Evolutionary conservation across 2,888 invertebrate species (phyloP).

Genomic region (Meiosimyza platycephala): DNA sequence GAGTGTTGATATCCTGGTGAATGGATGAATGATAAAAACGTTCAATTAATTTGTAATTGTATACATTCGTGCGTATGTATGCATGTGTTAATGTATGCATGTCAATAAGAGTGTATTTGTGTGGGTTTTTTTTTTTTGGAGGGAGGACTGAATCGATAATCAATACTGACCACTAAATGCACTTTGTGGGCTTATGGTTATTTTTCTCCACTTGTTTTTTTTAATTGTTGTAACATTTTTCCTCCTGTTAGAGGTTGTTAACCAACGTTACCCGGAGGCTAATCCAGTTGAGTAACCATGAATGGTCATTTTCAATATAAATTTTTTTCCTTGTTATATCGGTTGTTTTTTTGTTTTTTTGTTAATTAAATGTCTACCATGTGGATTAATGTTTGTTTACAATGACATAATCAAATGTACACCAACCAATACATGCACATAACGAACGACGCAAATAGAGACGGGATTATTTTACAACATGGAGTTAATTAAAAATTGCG

Average conservation of each 20-base stretch:
- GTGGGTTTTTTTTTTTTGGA: no score
- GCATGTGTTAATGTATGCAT: not conserved
- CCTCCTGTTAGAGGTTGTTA: not conserved
- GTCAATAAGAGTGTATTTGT: no score
- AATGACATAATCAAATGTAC: no score
- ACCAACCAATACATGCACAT: no score
- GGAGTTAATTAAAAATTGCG: no score
- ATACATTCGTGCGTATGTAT: not conserved
- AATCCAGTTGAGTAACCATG: not conserved
- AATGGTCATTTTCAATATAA: no score
- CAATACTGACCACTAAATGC: constrained; percentile 19
- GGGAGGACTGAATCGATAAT: no score
- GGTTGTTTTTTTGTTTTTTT: no score
- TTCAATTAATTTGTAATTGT: constrained; percentile 26
- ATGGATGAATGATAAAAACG: no score
- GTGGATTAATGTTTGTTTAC: constrained; percentile 38
- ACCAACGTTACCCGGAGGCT: not conserved
- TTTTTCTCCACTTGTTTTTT: constrained; percentile 9
- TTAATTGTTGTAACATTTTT: not conserved
- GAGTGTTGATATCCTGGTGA: no score
- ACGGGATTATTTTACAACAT: no score
- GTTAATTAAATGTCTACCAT: constrained; percentile 39
- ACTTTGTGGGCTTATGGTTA: constrained; percentile 22
- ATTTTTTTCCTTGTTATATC: not conserved
- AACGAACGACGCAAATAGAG: no score